Percentiles rank a stretch among this genome's conserved stretches.
phyloP scores from a whole-genome alignment of 2,113 vertebrate species.

The Microcebus jonahi region DNA sequence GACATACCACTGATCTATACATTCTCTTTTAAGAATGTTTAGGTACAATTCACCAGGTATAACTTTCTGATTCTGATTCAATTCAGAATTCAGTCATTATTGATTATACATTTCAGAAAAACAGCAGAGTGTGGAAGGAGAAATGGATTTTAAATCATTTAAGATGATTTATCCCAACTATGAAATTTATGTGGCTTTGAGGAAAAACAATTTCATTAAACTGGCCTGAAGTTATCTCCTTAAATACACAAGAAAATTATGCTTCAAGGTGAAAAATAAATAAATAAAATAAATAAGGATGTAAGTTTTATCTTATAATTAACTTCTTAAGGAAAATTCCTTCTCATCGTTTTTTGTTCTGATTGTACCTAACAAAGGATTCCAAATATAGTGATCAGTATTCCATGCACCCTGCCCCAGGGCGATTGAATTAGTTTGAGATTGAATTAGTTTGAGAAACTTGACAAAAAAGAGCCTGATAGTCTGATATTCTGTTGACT shows the following conservation, averaged over 20 bases:
- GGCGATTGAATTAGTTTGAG: neutral
- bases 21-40: constrained; percentile 57
- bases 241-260: neutral
- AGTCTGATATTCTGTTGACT: neutral
- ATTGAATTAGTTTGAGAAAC: constrained; percentile 23
- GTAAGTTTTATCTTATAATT: neutral
- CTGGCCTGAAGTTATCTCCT: neutral
- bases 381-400: neutral
- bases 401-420: neutral
- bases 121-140: neutral
- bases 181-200: constrained; percentile 46
- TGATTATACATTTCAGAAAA: constrained; percentile 42
- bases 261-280: neutral
- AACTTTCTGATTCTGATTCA: constrained; percentile 50
- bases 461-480: neutral
- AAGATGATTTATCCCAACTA: neutral
- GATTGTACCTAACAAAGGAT: neutral
- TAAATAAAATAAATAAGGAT: neutral
- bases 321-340: neutral
- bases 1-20: neutral
- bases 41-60: neutral
- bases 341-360: neutral
- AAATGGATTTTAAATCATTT: constrained; percentile 41
- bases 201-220: constrained; percentile 37
- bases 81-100: constrained; percentile 50